Percentiles rank a stretch among this genome's conserved stretches.
Evolutionary conservation across 2,888 invertebrate genomes (phyloP).

Genomic region (Gymnoscelis rufifasciata): DNA sequence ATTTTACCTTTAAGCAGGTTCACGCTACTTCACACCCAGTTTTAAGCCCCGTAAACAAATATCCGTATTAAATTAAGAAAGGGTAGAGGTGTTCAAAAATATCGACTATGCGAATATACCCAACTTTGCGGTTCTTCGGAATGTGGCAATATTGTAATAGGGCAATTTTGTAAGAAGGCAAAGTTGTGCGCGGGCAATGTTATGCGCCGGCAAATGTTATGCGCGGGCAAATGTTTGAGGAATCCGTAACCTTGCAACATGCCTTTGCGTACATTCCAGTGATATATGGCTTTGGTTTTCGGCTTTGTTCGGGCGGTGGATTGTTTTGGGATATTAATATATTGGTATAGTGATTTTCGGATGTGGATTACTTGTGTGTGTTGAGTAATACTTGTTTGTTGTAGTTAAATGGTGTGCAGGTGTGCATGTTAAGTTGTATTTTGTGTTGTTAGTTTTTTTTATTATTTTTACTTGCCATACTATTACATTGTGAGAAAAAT

Average conservation of each 20-base stretch:
- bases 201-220: slow-evolving; percentile 3
- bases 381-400: too few relatives aligned
- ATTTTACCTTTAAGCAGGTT: too few relatives aligned
- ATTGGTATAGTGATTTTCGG: slow-evolving; percentile 2
- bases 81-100: slow-evolving; percentile 18
- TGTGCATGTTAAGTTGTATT: too few relatives aligned
- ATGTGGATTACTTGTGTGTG: too few relatives aligned
- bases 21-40: neutral
- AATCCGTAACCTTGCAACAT: slow-evolving; percentile 13
- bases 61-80: slow-evolving; percentile 23
- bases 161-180: too few relatives aligned
- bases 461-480: too few relatives aligned
- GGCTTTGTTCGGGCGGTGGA: slow-evolving; percentile 17
- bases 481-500: too few relatives aligned
- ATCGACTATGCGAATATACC: slow-evolving; percentile 15
- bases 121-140: slow-evolving; percentile 8
- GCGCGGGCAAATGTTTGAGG: slow-evolving; percentile 16
- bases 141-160: slow-evolving; percentile 11
- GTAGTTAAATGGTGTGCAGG: too few relatives aligned
- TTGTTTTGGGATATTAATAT: slow-evolving; percentile 8
- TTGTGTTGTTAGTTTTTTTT: too few relatives aligned
- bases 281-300: slow-evolving; percentile 16
- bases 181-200: slow-evolving; percentile 6
- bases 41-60: neutral
- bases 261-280: slow-evolving; percentile 14